These are phyloP conservation scores for Strigamia crassipes DNA, from an alignment of 2,888 invertebrate species.

Conservation along the genomic window DNA sequence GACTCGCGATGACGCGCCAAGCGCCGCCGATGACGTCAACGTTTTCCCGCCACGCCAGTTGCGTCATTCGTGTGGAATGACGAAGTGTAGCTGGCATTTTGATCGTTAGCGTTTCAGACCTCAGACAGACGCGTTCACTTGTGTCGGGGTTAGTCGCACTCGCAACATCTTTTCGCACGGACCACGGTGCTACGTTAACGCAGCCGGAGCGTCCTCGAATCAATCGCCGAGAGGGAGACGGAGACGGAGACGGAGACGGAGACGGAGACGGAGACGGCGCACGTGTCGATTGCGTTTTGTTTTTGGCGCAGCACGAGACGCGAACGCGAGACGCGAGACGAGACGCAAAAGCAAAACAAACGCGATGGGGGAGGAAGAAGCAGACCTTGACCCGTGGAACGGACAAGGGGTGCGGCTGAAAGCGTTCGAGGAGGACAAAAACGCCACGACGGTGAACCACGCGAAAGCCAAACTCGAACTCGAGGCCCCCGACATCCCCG, in stretches of 20 bases:
- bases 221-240: too few species aligned
- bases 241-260: too few species aligned
- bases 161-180: background rate
- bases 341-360: background rate
- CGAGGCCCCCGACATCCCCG: background rate
- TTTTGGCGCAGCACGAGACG: too few species aligned
- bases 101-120: slow-evolving; percentile 3
- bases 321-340: too few species aligned
- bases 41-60: slow-evolving; percentile 22
- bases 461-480: background rate
- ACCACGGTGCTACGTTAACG: background rate
- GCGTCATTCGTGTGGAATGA: background rate
- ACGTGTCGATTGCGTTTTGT: background rate
- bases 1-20: background rate
- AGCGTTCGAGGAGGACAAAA: background rate
- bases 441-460: background rate
- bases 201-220: too few species aligned
- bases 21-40: background rate
- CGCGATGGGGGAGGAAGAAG: slow-evolving; percentile 14
- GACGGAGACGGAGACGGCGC: background rate
- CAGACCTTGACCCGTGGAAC: slow-evolving; percentile 13
- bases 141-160: background rate
- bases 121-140: slow-evolving; percentile 18
- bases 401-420: slow-evolving; percentile 14
- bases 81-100: slow-evolving; percentile 23